Evolutionary conservation across 1,140 invertebrate genomes (phyloP).

Genomic region (Asobara japonica): DNA sequence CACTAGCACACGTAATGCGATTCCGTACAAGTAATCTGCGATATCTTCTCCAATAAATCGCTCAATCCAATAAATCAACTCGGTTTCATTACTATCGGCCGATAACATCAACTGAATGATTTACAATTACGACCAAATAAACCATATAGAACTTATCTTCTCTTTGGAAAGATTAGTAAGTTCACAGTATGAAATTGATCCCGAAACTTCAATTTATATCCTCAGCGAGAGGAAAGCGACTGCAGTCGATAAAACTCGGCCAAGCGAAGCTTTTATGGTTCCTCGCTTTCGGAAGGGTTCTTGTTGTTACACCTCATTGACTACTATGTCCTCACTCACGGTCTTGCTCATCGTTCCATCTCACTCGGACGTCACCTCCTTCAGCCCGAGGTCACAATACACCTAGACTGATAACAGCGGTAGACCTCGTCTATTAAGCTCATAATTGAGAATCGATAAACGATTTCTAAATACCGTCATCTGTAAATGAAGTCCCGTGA

Average conservation of each 20-base stretch:
- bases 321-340: not conserved
- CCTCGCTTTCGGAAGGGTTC: not conserved
- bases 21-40: no score
- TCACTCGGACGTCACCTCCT: not conserved
- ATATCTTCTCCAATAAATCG: no score
- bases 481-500: not conserved
- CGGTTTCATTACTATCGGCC: no score
- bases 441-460: not conserved
- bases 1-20: no score
- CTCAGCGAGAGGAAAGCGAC: not conserved
- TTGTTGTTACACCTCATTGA: constrained; percentile 7
- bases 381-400: not conserved
- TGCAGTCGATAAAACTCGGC: constrained; percentile 20
- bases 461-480: not conserved
- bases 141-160: not conserved
- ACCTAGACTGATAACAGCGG: not conserved
- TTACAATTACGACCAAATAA: not conserved
- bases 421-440: not conserved
- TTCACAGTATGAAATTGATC: not conserved
- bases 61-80: no score
- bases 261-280: not conserved
- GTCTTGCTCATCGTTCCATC: not conserved
- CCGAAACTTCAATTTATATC: constrained; percentile 7
- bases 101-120: no score
- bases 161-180: not conserved